These are phyloP conservation scores for Tethea ocularis DNA, from an alignment of 2,888 invertebrate genomes.

Conservation along the genomic window DNA sequence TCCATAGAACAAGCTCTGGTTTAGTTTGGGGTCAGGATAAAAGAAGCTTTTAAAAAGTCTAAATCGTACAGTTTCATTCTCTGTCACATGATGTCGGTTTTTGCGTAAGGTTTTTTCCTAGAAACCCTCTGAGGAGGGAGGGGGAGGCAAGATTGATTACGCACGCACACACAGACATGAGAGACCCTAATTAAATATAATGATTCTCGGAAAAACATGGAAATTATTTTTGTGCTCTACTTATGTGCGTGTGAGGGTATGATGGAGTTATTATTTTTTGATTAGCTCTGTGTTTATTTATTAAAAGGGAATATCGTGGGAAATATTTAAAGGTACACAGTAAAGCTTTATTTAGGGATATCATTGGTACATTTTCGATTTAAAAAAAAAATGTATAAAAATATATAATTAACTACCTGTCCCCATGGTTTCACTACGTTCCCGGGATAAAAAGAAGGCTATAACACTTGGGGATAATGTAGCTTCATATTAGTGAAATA, in stretches of 20 bases:
- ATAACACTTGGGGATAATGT: too few relatives aligned
- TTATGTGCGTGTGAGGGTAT: neutral
- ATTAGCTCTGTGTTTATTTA: neutral
- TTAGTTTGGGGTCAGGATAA: too few relatives aligned
- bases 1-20: too few relatives aligned
- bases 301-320: too few relatives aligned
- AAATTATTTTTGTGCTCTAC: slow-evolving; percentile 20
- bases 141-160: slow-evolving; percentile 58
- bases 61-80: neutral
- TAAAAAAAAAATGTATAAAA: too few relatives aligned
- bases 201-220: slow-evolving; percentile 46
- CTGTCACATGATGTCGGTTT: neutral
- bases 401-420: too few relatives aligned
- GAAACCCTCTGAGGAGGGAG: slow-evolving; percentile 3
- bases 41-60: neutral
- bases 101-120: neutral
- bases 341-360: too few relatives aligned
- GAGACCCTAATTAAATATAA: slow-evolving; percentile 66
- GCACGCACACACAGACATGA: slow-evolving; percentile 60
- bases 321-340: too few relatives aligned
- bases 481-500: too few relatives aligned
- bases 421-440: too few relatives aligned
- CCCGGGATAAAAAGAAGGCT: too few relatives aligned
- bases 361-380: too few relatives aligned
- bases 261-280: neutral